Base-by-base conservation (phyloP, 2,888 invertebrate species). In the Leptothorax acervorum region DNA sequence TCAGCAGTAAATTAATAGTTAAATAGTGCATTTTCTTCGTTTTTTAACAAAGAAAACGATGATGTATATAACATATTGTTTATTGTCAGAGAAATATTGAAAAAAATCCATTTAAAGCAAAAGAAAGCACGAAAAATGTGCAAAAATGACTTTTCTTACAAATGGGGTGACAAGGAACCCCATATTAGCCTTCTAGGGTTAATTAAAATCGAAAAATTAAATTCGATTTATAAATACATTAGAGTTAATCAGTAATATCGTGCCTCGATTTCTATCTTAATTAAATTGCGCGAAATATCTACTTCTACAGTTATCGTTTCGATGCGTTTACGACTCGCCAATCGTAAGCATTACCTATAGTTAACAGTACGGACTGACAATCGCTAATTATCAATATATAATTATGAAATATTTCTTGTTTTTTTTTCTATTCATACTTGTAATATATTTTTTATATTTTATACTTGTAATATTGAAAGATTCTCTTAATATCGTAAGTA, bases 231-330 rank as follows among this genome's bases (percentile, higher is more conserved):
- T 48, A 48, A 68, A 18, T 51, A 3, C 35, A 68, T 15, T 28
- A 18, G 9, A 68, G 11, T 48, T 3, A 18, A 18, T 2, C 11
- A 15, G 8, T 48, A 28, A 28, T 45, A 45, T 66, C 28, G 18
- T 1, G 4, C 28, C 3, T 45, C 1, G 42, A 65, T 48, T 48
- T 28, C 31, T 18, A 28, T 68, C 18, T 23, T 39, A n/a, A n/a
- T 2, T 68, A 68, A 68, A 68, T 48, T 68, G 18, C 6, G 45
- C 28, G 28, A 66, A 45, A 45, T 39, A 39, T 66, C 8, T 66
- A 15, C 28, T 66, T 66, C 3, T 15, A 18, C 18, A 28, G 28
- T 45, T 45, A 3, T 63, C 31, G 8, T 45, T 66, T 15, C 63
- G 63, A 65, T 5, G 9, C 5, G 5, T 63, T 63, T n/a, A 63